Percentiles rank a stretch among this genome's conserved stretches.
These are phyloP conservation scores for Alethe diademata DNA, from an alignment of 2,113 vertebrate genomes.

Conservation along the genomic window DNA sequence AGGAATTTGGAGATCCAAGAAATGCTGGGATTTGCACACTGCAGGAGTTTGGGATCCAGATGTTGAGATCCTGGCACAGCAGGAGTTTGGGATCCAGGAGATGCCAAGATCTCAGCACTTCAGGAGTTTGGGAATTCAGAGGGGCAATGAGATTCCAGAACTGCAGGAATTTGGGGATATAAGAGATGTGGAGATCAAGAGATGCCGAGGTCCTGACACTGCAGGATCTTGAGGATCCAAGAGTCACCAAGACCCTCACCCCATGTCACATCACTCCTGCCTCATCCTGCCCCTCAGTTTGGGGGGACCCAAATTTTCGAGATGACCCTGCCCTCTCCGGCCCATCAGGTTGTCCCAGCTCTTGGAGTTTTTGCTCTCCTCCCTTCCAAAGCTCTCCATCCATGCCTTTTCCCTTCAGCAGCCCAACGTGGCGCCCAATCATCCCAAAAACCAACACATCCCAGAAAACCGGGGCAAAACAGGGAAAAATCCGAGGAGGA, in stretches of 20 bases:
- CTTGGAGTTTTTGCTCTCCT: neutral
- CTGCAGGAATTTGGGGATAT: rapidly evolving
- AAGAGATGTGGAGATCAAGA: neutral
- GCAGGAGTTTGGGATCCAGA: neutral
- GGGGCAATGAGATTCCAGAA: rapidly evolving
- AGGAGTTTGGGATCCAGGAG: neutral
- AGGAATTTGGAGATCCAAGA: too few species aligned
- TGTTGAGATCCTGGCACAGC: neutral
- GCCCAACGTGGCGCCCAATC: rapidly evolving
- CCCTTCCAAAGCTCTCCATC: neutral
- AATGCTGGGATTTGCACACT: rapidly evolving
- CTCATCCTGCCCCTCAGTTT: too few species aligned
- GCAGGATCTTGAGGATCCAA: too few species aligned
- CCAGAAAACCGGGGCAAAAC: neutral
- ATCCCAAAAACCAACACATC: neutral
- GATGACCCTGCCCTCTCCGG: neutral
- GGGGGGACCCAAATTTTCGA: neutral
- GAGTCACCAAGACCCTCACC: neutral
- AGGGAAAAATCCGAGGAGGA: rapidly evolving
- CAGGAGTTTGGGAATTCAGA: neutral
- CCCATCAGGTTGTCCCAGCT: neutral
- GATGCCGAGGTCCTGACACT: too few species aligned
- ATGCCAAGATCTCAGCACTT: rapidly evolving
- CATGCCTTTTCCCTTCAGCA: neutral
- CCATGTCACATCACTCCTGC: neutral